These are phyloP conservation scores for Pantherophis alleghaniensis DNA, from an alignment of 2,797 vertebrate genomes.

Conservation along the genomic window DNA sequence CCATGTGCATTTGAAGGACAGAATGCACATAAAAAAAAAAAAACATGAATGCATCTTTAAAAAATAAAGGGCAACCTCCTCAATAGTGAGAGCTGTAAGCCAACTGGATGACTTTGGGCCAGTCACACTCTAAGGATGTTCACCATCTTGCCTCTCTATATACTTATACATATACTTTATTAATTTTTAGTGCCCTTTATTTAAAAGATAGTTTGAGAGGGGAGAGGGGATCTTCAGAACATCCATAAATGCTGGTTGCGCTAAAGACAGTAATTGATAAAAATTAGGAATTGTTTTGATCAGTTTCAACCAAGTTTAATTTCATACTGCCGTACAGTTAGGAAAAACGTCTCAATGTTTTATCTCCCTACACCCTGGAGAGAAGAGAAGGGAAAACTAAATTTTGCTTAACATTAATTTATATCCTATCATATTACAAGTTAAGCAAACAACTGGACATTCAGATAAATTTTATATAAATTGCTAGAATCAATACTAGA, in stretches of 20 bases:
- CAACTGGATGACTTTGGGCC: neutral
- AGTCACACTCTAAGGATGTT: neutral
- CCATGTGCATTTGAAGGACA: neutral
- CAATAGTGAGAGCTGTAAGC: neutral
- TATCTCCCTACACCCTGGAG: neutral
- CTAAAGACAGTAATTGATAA: neutral
- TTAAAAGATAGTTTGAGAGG: neutral
- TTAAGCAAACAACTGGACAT: neutral
- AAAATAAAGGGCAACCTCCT: neutral
- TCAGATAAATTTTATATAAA: neutral
- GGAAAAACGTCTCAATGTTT: neutral
- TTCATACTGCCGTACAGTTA: neutral
- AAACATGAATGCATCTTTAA: neutral
- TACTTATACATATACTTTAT: neutral
- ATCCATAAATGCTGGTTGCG: neutral
- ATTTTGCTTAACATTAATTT: neutral
- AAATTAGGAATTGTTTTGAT: neutral
- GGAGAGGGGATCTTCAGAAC: neutral
- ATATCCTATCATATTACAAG: neutral
- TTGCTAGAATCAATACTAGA: neutral
- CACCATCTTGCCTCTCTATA: neutral
- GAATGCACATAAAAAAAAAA: neutral
- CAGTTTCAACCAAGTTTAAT: neutral
- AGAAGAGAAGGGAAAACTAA: neutral
- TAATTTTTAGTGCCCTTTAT: neutral